Evolutionary conservation across 30 jellyfish, hydroid and myxozoan genomes (phyloP).

Genomic region (Euphysa ruthae): DNA sequence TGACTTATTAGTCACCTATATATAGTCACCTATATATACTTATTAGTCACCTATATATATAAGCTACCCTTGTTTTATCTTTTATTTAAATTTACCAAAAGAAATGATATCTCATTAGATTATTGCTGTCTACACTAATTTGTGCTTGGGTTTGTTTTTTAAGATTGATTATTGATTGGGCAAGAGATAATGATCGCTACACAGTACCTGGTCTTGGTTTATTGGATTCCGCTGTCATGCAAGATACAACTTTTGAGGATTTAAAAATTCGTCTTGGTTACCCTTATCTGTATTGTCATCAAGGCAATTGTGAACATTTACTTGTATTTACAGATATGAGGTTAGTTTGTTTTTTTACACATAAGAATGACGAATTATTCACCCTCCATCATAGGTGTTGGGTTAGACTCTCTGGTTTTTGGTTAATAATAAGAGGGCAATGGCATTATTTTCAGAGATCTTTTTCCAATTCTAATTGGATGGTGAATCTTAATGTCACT

Average conservation of each 20-base stretch:
- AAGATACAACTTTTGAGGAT: slow-evolving; percentile 66
- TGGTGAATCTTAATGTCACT: too few species aligned
- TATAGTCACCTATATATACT: too few species aligned
- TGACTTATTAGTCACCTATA: too few species aligned
- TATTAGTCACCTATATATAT: too few species aligned
- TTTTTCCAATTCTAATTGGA: too few species aligned
- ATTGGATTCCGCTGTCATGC: slow-evolving; percentile 61
- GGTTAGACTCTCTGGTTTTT: neutral
- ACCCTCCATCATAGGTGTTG: neutral
- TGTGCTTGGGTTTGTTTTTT: too few species aligned
- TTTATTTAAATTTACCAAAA: too few species aligned
- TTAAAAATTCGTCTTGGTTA: slow-evolving; percentile 83
- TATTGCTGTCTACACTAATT: too few species aligned
- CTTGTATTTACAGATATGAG: slow-evolving; percentile 80
- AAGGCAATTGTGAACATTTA: slow-evolving; percentile 90
- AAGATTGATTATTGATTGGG: slow-evolving; percentile 80
- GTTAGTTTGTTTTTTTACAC: slow-evolving; percentile 3
- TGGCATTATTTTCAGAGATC: too few species aligned
- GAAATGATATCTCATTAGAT: too few species aligned
- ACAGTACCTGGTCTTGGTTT: slow-evolving; percentile 59
- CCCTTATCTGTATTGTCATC: slow-evolving; percentile 90
- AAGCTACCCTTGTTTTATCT: too few species aligned
- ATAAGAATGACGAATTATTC: neutral
- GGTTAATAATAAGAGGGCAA: too few species aligned
- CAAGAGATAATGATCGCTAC: slow-evolving; percentile 46